These are phyloP conservation scores for Hemicrepidius hirtus DNA, from an alignment of 2,888 invertebrate genomes.

Conservation along the genomic window DNA sequence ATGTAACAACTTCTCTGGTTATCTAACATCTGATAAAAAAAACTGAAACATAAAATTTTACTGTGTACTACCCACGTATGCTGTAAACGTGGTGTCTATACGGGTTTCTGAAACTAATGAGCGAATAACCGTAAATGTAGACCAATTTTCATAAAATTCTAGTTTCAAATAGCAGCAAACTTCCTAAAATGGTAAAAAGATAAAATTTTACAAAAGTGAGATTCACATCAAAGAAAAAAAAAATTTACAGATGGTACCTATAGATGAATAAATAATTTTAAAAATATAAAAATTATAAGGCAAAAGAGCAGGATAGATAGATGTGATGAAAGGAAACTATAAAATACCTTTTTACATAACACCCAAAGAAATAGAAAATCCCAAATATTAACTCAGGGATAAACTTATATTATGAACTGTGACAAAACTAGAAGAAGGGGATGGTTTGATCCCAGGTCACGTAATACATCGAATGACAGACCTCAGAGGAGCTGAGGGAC, in stretches of 20 bases:
- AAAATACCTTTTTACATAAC: too few relatives aligned
- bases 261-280: not conserved
- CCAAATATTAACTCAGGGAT: too few relatives aligned
- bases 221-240: too few relatives aligned
- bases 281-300: not conserved
- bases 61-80: slow-evolving; percentile 15
- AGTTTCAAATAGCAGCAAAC: not conserved
- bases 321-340: too few relatives aligned
- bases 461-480: too few relatives aligned
- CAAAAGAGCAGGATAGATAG: not conserved
- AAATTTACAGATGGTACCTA: too few relatives aligned
- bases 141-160: slow-evolving; percentile 4
- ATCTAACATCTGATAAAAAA: slow-evolving; percentile 4
- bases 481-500: too few relatives aligned
- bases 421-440: too few relatives aligned
- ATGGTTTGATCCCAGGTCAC: too few relatives aligned
- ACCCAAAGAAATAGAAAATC: too few relatives aligned
- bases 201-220: not conserved
- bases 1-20: not conserved
- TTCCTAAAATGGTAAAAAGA: not conserved
- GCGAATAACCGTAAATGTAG: not conserved
- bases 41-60: slow-evolving; percentile 14
- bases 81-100: not conserved
- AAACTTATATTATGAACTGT: too few relatives aligned
- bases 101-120: slow-evolving; percentile 13